Conservation (phyloP, 2,888 invertebrate genomes). For the Cosmia pyralina region DNA sequence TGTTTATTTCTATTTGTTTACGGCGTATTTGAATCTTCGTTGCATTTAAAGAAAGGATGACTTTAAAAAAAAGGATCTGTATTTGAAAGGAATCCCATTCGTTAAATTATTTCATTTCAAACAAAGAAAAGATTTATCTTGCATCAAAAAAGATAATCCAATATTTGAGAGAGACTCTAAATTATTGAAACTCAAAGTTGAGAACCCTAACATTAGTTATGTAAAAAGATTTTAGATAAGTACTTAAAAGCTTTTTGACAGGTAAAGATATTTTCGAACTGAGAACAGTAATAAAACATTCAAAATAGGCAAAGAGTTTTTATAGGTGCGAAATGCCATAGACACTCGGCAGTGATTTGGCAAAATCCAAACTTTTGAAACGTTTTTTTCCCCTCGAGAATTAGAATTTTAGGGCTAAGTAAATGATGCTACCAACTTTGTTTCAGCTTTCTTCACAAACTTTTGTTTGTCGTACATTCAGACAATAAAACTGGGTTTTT, state of each 20-base stretch:
- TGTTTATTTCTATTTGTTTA: slow-evolving; percentile 43
- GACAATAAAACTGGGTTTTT: slow-evolving; percentile 38
- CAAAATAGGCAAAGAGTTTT: slow-evolving; percentile 11
- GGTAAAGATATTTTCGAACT: background rate
- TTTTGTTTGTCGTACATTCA: slow-evolving; percentile 40
- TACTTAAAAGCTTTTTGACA: slow-evolving; percentile 9
- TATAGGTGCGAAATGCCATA: background rate
- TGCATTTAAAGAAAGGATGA: background rate
- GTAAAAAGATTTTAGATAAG: background rate
- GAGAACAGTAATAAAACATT: slow-evolving; percentile 3
- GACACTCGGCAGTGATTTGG: slow-evolving; percentile 47
- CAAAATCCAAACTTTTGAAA: slow-evolving; percentile 61
- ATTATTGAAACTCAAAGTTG: background rate
- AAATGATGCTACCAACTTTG: slow-evolving; percentile 65
- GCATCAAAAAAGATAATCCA: background rate
- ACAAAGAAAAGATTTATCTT: background rate
- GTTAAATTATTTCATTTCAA: background rate
- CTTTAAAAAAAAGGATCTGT: background rate
- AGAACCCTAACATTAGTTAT: background rate
- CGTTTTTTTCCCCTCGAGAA: slow-evolving; percentile 54
- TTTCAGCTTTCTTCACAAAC: slow-evolving; percentile 51
- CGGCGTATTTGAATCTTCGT: slow-evolving; percentile 17
- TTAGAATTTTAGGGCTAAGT: slow-evolving; percentile 60
- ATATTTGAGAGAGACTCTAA: background rate
- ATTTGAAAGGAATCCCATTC: background rate